Conservation (phyloP, 2,113 vertebrate genomes). For the Philantomba maxwellii region DNA sequence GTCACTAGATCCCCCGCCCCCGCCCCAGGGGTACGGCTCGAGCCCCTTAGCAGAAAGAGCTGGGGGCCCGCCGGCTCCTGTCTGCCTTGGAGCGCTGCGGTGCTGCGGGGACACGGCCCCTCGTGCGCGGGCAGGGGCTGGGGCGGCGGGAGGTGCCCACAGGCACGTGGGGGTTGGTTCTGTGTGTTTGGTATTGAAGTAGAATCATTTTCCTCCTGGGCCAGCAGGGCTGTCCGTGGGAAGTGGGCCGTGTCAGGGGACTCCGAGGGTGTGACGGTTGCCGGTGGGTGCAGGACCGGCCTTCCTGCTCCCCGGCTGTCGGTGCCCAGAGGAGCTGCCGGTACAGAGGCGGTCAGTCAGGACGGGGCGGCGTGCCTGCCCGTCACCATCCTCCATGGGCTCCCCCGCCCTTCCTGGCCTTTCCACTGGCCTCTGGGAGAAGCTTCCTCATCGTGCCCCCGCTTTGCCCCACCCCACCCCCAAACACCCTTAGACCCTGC, state of each 20-base stretch:
- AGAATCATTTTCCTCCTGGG: not conserved
- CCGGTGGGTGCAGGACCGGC: accelerated
- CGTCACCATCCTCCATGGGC: not conserved
- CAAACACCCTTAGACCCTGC: not conserved
- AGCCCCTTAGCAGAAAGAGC: not conserved
- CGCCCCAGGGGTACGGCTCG: not conserved
- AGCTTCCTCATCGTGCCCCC: accelerated
- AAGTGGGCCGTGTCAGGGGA: accelerated
- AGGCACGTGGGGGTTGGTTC: not conserved
- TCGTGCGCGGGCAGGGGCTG: not conserved
- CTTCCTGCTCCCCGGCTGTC: not conserved
- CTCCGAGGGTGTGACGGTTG: accelerated
- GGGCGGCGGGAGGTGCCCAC: not conserved
- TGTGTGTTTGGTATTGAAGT: not conserved
- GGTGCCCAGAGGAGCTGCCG: no score
- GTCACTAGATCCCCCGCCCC: no score
- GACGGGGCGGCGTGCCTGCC: not conserved
- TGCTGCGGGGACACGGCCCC: not conserved
- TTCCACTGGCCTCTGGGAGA: not conserved
- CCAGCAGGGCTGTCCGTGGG: not conserved
- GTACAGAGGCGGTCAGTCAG: not conserved
- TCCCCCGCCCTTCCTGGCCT: not conserved
- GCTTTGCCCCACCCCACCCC: not conserved
- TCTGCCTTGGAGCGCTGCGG: not conserved
- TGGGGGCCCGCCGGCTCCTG: not conserved